Conservation (phyloP, 2,797 vertebrate genomes). For the Crocodylus rhombifer region DNA sequence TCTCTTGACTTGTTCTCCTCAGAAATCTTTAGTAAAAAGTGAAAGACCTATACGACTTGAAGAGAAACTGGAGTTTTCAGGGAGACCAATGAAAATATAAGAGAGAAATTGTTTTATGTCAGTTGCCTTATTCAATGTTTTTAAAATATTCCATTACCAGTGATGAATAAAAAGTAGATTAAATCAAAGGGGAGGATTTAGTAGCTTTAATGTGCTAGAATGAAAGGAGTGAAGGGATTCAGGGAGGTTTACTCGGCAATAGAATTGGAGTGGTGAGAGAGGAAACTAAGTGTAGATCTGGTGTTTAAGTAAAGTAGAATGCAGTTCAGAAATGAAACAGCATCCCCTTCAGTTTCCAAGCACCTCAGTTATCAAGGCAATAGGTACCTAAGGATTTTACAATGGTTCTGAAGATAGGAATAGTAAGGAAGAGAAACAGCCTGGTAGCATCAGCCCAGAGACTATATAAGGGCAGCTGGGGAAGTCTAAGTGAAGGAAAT, state of each 20-base stretch:
- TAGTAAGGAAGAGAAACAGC: background rate
- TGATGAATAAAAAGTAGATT: background rate
- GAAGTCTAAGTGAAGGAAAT: background rate
- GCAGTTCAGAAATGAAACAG: constrained; percentile 14
- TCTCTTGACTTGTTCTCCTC: background rate
- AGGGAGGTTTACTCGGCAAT: constrained; percentile 42
- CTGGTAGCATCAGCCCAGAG: background rate
- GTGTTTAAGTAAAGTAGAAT: constrained; percentile 19
- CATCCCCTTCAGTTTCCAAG: too few relatives aligned
- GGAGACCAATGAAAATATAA: background rate
- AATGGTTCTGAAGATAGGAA: background rate
- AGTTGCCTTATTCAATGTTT: background rate
- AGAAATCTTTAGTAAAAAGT: too few relatives aligned
- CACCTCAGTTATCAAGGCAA: constrained; percentile 13
- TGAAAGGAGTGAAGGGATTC: constrained; percentile 37
- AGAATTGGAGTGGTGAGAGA: constrained; percentile 35
- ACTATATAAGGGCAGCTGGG: background rate
- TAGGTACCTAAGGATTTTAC: background rate
- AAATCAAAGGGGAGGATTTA: constrained; percentile 29
- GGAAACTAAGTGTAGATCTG: constrained; percentile 40
- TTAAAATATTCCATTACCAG: background rate
- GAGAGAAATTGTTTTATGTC: background rate
- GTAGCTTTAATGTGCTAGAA: background rate
- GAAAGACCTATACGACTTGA: too few relatives aligned
- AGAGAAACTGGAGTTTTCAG: too few relatives aligned